phyloP scores from a whole-genome alignment of 1,140 invertebrate genomes.

The Drosophila quadrilineata region DNA sequence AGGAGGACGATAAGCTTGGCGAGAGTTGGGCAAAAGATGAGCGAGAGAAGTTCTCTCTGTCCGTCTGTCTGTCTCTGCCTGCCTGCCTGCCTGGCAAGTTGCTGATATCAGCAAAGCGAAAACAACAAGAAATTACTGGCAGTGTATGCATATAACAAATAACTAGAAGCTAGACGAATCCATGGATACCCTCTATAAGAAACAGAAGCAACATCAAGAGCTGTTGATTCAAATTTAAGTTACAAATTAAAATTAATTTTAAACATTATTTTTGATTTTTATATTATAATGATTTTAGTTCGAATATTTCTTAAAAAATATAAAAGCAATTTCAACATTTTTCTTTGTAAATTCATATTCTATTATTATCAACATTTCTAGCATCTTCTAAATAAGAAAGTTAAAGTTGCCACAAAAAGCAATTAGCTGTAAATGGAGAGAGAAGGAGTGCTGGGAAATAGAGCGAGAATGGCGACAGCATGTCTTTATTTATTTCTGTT shows the following conservation, averaged over 20 bases:
- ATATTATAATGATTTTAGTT: no score
- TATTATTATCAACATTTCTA: no score
- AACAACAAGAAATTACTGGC: conserved; percentile 7
- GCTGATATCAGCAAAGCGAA: conserved; percentile 37
- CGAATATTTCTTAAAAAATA: no score
- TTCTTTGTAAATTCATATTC: no score
- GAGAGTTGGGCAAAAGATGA: conserved; percentile 12
- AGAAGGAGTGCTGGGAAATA: not conserved
- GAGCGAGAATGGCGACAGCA: conserved; percentile 49
- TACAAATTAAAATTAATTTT: no score
- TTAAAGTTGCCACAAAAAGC: no score
- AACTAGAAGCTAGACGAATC: not conserved
- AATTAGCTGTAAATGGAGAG: conserved; percentile 14
- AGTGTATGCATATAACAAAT: no score
- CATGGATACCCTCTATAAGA: not conserved
- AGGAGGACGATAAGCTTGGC: conserved; percentile 29
- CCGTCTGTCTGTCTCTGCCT: no score
- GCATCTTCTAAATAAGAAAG: no score
- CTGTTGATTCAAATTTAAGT: not conserved
- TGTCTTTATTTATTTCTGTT: conserved; percentile 65
- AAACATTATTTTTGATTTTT: no score
- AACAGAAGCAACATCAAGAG: not conserved
- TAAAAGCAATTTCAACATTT: no score
- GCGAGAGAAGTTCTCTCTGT: no score
- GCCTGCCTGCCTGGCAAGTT: conserved; percentile 6